A percentile compares a stretch with the other conserved stretches of the same genome.
Evolutionary conservation across 2,797 vertebrate genomes (phyloP).

Genomic region (Miichthys miiuy): DNA sequence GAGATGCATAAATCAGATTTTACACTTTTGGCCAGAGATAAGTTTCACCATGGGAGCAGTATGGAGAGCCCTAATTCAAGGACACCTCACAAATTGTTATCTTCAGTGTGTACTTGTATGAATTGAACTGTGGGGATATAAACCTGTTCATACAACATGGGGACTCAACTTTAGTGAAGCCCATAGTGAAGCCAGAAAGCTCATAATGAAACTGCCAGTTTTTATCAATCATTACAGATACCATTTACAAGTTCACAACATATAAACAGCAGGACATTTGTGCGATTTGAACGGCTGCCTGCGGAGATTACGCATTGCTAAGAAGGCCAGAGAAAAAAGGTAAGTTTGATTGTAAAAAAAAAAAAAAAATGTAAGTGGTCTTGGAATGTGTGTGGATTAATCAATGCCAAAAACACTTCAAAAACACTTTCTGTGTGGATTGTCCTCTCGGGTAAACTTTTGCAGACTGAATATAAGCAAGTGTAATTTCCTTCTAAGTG

Average conservation of each 20-base stretch:
- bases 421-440: background rate
- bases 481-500: background rate
- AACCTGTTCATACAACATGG: background rate
- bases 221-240: background rate
- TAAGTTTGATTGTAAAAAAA: background rate
- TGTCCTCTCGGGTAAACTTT: background rate
- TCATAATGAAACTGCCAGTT: background rate
- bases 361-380: background rate
- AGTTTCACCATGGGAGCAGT: background rate
- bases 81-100: background rate
- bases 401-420: background rate
- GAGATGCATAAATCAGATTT: constrained; percentile 8
- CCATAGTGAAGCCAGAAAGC: background rate
- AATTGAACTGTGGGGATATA: background rate
- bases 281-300: background rate
- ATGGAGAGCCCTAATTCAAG: background rate
- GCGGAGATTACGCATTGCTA: background rate
- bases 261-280: background rate
- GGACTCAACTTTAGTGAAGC: background rate
- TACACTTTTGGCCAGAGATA: background rate
- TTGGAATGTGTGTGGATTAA: background rate
- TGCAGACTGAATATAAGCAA: background rate
- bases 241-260: background rate
- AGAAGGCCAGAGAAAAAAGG: background rate
- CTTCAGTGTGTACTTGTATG: background rate